These are phyloP conservation scores for Heteromormyrus szaboi DNA, from an alignment of 2,797 vertebrate species.

Conservation along the genomic window DNA sequence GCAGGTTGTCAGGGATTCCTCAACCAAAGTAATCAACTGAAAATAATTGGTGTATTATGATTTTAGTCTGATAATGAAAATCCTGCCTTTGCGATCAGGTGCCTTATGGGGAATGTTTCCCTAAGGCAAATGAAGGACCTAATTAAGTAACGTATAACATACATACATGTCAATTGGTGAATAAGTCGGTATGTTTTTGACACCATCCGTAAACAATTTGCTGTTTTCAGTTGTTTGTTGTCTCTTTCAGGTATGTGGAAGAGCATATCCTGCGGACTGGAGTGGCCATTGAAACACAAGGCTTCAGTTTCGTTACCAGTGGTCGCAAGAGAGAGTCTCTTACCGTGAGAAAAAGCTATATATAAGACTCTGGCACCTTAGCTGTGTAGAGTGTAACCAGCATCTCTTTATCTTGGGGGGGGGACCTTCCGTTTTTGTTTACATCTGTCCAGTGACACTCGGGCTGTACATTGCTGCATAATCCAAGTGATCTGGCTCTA, in stretches of 20 bases:
- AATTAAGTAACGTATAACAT: not conserved
- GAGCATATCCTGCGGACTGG: conserved; percentile 74
- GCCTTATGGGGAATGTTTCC: not conserved
- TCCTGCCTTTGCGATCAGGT: not conserved
- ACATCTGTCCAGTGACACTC: not conserved
- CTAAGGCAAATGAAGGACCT: not conserved
- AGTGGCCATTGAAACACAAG: conserved; percentile 73
- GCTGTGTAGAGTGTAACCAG: not conserved
- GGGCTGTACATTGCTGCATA: not conserved
- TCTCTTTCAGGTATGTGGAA: conserved; percentile 60
- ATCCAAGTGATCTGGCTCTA: not conserved
- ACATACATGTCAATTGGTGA: not conserved
- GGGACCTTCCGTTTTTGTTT: not conserved
- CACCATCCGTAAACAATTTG: not conserved
- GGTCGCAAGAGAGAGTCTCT: conserved; percentile 70
- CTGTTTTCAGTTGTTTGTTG: not conserved
- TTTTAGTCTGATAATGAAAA: not conserved
- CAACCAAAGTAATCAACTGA: not conserved
- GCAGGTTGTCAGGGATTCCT: not conserved
- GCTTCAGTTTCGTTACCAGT: conserved; percentile 70
- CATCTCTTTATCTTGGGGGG: not conserved
- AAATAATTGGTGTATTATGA: not conserved
- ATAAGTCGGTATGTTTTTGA: not conserved
- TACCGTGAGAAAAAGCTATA: conserved; percentile 53
- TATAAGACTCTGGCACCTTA: not conserved